A percentile compares a stretch with the other conserved stretches of the same genome.
Conservation (phyloP, 2,113 vertebrate species). For the Ptilorrhoa leucosticta region DNA sequence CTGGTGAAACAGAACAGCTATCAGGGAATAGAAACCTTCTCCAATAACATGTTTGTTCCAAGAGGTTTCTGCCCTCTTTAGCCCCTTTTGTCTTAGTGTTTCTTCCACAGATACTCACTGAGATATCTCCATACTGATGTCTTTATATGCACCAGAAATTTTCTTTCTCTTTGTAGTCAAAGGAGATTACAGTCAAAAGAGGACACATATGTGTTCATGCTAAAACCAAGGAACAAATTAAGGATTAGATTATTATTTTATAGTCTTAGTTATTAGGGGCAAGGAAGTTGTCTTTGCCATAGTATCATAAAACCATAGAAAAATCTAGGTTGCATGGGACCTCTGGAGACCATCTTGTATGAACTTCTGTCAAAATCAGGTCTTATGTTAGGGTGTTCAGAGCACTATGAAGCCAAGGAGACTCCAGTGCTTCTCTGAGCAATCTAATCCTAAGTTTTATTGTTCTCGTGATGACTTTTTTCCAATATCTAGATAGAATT, state of each 20-base stretch:
- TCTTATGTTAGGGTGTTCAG: background rate
- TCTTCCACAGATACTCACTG: background rate
- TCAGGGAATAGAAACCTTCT: background rate
- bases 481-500: background rate
- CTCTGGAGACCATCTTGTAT: background rate
- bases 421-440: background rate
- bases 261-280: background rate
- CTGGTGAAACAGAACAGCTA: background rate
- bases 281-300: background rate
- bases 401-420: background rate
- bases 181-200: background rate
- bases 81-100: background rate
- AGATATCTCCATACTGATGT: background rate
- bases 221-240: background rate
- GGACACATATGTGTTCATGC: background rate
- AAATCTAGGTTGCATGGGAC: background rate
- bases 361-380: background rate
- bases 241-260: background rate
- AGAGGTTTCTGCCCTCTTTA: background rate
- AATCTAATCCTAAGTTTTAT: background rate
- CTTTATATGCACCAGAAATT: background rate
- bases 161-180: background rate
- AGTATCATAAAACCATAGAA: background rate
- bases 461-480: background rate
- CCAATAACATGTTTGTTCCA: background rate